A percentile compares a stretch with the other conserved stretches of the same genome.
Evolutionary conservation across 1,140 invertebrate species (phyloP).

Genomic region (Apocrypta bakeri): DNA sequence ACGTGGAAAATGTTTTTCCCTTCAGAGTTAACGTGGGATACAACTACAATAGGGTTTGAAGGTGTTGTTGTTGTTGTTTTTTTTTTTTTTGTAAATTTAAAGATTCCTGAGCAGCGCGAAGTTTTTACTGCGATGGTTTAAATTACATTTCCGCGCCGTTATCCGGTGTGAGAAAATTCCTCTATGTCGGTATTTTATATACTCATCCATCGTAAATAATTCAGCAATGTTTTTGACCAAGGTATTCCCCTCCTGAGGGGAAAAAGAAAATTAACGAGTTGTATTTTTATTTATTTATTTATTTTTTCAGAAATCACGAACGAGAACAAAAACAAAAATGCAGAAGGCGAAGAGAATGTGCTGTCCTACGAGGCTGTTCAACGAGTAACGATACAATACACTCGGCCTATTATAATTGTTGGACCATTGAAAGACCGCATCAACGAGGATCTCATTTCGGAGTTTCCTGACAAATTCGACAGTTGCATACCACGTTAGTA

Average conservation of each 20-base stretch:
- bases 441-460: conserved; percentile 98
- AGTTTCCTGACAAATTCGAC: conserved; percentile 98
- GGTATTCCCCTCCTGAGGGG: too few relatives aligned
- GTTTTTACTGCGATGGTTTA: too few relatives aligned
- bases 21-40: neutral
- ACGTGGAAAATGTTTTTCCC: neutral
- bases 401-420: conserved; percentile 97
- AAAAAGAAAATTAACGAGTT: too few relatives aligned
- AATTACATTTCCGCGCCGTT: neutral
- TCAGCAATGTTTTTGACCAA: neutral
- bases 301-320: conserved; percentile 42
- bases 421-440: conserved; percentile 99
- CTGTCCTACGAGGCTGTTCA: conserved; percentile 97
- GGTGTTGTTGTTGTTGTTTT: too few relatives aligned
- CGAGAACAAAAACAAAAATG: conserved; percentile 54
- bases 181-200: neutral
- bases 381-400: conserved; percentile 90
- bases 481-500: conserved; percentile 98
- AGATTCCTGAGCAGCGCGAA: neutral
- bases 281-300: too few relatives aligned
- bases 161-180: too few relatives aligned
- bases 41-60: neutral
- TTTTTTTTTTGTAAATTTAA: neutral
- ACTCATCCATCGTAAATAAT: neutral
- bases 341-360: conserved; percentile 92